These are phyloP conservation scores for Sceloporus undulatus DNA, from an alignment of 2,113 vertebrate genomes.

Conservation along the genomic window DNA sequence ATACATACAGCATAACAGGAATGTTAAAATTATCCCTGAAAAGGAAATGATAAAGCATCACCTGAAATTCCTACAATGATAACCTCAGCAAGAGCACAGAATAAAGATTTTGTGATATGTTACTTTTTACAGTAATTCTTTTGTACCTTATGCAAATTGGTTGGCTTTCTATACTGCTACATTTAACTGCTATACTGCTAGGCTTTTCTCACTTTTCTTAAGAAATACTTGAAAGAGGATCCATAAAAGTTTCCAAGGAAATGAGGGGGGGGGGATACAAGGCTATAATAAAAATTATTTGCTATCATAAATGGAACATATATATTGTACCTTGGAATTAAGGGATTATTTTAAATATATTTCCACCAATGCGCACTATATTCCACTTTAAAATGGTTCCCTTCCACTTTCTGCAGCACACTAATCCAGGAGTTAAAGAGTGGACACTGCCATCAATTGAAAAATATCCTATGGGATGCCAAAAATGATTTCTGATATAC, in stretches of 20 bases:
- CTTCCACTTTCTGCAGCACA: not conserved
- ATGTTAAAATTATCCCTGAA: conserved; percentile 27
- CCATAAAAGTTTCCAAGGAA: not conserved
- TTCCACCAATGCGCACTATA: not conserved
- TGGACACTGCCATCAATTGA: not conserved
- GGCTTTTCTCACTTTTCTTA: not conserved
- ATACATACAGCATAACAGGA: conserved; percentile 39
- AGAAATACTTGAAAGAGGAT: not conserved
- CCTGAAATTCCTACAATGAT: conserved; percentile 40
- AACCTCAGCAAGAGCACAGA: conserved; percentile 25
- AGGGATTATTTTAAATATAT: not conserved
- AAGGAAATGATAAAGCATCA: conserved; percentile 42
- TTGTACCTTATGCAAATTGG: conserved; percentile 37
- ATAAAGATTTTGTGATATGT: conserved; percentile 4
- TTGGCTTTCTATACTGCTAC: not conserved
- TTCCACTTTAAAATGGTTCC: not conserved
- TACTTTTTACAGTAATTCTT: conserved; percentile 27
- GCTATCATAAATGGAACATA: not conserved
- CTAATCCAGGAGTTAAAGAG: not conserved
- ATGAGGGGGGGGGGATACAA: not conserved
- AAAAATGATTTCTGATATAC: not conserved
- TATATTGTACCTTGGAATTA: not conserved
- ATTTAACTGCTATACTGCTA: not conserved
- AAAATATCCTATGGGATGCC: not conserved
- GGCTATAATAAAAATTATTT: not conserved